Conservation (phyloP, 2,797 vertebrate species). For the Lithobates sylvaticus region DNA sequence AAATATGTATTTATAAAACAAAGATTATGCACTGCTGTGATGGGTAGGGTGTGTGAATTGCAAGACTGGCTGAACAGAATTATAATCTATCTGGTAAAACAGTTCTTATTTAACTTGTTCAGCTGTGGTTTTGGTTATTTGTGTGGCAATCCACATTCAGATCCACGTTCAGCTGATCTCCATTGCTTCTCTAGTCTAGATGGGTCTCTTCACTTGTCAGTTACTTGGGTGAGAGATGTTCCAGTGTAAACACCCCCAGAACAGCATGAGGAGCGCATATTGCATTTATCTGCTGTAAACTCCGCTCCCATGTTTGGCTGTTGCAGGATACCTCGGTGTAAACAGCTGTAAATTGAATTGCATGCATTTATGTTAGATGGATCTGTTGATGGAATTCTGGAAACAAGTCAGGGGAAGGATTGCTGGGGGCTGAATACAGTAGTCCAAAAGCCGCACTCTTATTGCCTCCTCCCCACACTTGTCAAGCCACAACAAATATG, state of each 20-base stretch:
- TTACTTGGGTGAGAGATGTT: not conserved
- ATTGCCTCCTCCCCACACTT: not conserved
- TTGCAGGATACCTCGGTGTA: not conserved
- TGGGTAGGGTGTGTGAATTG: too few species aligned
- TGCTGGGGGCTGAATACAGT: constrained; percentile 1
- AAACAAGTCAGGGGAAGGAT: not conserved
- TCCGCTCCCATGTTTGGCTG: not conserved
- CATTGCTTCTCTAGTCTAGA: too few species aligned
- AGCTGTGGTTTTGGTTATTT: too few species aligned
- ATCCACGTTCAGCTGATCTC: too few species aligned
- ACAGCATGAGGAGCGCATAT: too few species aligned
- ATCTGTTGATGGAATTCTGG: constrained; percentile 7
- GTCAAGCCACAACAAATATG: not conserved
- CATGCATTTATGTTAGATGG: not conserved
- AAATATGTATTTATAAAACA: too few species aligned
- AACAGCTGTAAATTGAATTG: constrained; percentile 11
- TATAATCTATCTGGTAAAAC: too few species aligned
- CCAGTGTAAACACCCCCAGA: too few species aligned
- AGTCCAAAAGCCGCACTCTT: not conserved
- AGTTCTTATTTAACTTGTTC: too few species aligned
- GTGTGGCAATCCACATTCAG: too few species aligned
- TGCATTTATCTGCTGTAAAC: not conserved
- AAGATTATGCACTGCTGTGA: too few species aligned
- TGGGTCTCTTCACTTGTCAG: not conserved
- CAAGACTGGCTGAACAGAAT: too few species aligned